Percentiles rank a stretch among this genome's conserved stretches.
Conservation (phyloP, 2,113 vertebrate genomes). For the Vombatus ursinus region DNA sequence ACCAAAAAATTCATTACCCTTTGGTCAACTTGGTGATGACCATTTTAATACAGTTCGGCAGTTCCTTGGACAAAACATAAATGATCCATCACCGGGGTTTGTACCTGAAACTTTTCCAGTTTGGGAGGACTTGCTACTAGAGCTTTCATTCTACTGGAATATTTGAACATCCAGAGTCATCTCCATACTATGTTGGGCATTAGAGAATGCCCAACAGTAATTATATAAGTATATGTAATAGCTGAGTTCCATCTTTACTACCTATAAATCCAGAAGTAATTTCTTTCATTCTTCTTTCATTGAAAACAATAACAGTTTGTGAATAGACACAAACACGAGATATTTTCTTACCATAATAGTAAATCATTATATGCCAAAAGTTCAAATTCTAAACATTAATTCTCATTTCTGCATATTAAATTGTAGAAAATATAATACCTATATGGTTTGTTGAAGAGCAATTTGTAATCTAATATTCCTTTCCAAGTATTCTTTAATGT, state of each 20-base stretch:
- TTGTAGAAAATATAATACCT: conserved; percentile 3
- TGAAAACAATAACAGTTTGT: conserved; percentile 8
- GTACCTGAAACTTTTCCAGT: neutral
- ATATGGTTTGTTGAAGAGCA: neutral
- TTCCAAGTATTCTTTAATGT: conserved; percentile 24
- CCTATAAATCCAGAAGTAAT: neutral
- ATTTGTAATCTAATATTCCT: conserved; percentile 21
- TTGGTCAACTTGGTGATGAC: neutral
- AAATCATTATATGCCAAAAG: neutral
- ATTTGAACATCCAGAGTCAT: neutral
- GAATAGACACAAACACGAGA: neutral
- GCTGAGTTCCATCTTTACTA: neutral
- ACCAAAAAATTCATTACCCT: neutral
- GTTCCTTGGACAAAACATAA: neutral
- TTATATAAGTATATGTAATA: neutral
- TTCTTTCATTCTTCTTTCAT: neutral
- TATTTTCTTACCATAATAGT: conserved; percentile 11
- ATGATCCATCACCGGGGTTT: neutral
- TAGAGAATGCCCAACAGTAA: neutral
- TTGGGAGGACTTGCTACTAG: neutral
- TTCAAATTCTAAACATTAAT: neutral
- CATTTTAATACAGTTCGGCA: neutral
- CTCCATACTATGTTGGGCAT: neutral
- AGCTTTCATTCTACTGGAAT: neutral
- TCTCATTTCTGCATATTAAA: conserved; percentile 1